Percentiles rank a stretch among this genome's conserved stretches.
phyloP scores from a whole-genome alignment of 2,888 invertebrate genomes.

The Deilephila porcellus region DNA sequence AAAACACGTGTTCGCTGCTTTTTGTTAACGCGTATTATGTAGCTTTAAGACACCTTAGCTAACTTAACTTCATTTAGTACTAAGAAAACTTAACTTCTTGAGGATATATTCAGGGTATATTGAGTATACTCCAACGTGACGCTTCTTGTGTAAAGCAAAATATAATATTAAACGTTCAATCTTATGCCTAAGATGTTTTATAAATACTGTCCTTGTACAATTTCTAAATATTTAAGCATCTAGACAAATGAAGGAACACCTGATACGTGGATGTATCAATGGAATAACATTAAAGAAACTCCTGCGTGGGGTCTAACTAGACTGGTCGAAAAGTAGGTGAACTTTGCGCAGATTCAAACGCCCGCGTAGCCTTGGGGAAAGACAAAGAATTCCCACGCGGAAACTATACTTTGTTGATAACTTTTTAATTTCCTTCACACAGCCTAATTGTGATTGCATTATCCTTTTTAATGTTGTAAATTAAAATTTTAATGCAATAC shows the following conservation, averaged over 20 bases:
- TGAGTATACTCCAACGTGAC: not conserved
- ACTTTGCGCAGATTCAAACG: constrained; percentile 9
- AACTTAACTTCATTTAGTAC: not conserved
- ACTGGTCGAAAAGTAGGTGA: constrained; percentile 16
- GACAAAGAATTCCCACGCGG: constrained; percentile 10
- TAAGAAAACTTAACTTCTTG: constrained; percentile 11
- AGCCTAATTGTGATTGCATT: no score
- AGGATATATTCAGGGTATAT: not conserved
- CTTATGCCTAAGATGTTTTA: no score
- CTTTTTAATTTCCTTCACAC: not conserved
- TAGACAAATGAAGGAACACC: not conserved
- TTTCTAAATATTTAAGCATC: no score
- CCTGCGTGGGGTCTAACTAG: not conserved
- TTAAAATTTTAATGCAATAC: not conserved
- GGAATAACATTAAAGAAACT: not conserved
- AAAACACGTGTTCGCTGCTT: constrained; percentile 5
- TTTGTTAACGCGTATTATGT: not conserved
- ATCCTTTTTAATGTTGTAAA: not conserved
- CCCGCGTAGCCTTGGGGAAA: constrained; percentile 11
- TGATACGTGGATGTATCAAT: not conserved
- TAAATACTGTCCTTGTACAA: no score
- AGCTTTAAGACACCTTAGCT: not conserved
- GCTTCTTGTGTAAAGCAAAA: no score
- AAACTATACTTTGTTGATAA: not conserved
- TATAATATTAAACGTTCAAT: no score